phyloP scores from a whole-genome alignment of 1,140 invertebrate genomes.

The Chironomus striatipennis region DNA sequence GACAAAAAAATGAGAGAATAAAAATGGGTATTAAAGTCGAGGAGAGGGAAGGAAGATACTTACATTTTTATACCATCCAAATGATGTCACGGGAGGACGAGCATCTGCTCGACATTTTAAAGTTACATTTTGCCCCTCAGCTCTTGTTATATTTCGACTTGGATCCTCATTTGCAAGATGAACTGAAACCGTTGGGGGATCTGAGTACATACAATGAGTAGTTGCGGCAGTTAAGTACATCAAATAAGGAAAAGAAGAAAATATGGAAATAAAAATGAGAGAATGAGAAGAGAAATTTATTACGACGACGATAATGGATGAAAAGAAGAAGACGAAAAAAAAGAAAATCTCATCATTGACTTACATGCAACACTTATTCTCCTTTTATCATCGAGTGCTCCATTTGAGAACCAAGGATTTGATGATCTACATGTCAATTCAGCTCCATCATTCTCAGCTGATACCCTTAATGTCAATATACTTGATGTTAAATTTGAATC shows the following conservation, averaged over 20 bases:
- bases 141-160: constrained; percentile 37
- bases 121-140: constrained; percentile 40
- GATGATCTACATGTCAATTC: constrained; percentile 77
- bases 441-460: constrained; percentile 69
- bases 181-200: constrained; percentile 40
- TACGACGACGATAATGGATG: background rate
- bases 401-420: constrained; percentile 77
- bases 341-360: constrained; percentile 40
- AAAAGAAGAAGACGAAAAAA: constrained; percentile 22
- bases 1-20: no score
- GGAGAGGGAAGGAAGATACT: constrained; percentile 29
- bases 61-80: constrained; percentile 41
- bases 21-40: background rate
- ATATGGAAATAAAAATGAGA: background rate
- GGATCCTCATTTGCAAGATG: constrained; percentile 41
- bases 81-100: constrained; percentile 37
- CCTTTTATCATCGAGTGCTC: constrained; percentile 65
- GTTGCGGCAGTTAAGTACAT: constrained; percentile 16
- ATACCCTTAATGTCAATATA: constrained; percentile 60
- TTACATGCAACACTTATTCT: constrained; percentile 76
- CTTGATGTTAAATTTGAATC: constrained; percentile 63
- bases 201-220: constrained; percentile 28
- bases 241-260: background rate
- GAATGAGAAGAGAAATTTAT: background rate
- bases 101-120: constrained; percentile 40